These are phyloP conservation scores for Spodoptera exigua DNA, from an alignment of 2,888 invertebrate species.

Conservation along the genomic window DNA sequence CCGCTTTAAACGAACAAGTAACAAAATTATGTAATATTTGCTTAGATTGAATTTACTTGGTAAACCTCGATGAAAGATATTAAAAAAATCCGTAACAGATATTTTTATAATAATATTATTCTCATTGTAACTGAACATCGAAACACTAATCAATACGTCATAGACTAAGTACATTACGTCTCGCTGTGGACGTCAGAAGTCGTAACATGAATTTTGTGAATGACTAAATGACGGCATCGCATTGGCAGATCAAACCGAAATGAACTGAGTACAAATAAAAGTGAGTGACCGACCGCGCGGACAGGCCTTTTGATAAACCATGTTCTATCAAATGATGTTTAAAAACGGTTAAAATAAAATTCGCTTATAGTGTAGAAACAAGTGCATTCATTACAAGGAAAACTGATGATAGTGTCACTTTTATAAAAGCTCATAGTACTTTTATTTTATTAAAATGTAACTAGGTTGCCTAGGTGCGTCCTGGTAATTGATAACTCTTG, in stretches of 20 bases:
- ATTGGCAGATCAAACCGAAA: constrained; percentile 15
- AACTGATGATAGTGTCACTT: too few species aligned
- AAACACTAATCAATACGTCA: background rate
- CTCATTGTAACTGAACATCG: too few species aligned
- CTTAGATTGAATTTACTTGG: too few species aligned
- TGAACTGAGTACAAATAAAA: constrained; percentile 36
- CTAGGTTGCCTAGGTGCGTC: constrained; percentile 24
- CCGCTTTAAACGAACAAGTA: background rate
- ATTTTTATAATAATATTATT: too few species aligned
- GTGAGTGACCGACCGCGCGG: constrained; percentile 42
- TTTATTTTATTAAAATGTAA: constrained; percentile 18
- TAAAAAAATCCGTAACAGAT: too few species aligned
- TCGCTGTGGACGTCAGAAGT: constrained; percentile 8
- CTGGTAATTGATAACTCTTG: constrained; percentile 66
- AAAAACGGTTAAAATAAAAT: too few species aligned
- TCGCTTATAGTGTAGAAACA: too few species aligned
- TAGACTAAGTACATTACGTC: constrained; percentile 12
- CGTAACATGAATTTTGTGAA: constrained; percentile 16
- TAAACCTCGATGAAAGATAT: too few species aligned
- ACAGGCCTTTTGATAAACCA: constrained; percentile 30
- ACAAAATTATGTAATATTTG: background rate
- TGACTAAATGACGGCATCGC: constrained; percentile 6
- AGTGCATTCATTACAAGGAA: too few species aligned
- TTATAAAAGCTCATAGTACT: background rate
- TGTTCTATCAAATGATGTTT: constrained; percentile 12